Evolutionary conservation across 2,888 invertebrate genomes (phyloP).

Genomic region (Drymonia ruficornis): DNA sequence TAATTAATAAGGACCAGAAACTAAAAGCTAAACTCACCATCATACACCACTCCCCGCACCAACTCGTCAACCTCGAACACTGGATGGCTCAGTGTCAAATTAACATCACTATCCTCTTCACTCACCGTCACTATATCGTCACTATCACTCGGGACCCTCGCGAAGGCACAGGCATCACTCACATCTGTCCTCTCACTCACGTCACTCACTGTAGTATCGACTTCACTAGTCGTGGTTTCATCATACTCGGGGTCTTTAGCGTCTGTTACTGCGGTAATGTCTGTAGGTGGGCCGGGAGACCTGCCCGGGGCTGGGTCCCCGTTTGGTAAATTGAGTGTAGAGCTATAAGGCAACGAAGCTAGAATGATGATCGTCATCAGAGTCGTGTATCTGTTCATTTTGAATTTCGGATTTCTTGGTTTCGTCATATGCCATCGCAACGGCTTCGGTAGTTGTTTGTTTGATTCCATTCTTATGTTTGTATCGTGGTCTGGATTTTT

Average conservation of each 20-base stretch:
- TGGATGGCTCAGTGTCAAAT: slow-evolving; percentile 78
- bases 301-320: slow-evolving; percentile 88
- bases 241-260: slow-evolving; percentile 41
- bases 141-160: slow-evolving; percentile 73
- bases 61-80: slow-evolving; percentile 80
- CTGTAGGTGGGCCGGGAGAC: slow-evolving; percentile 86
- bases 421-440: slow-evolving; percentile 35
- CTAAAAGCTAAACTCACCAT: slow-evolving; percentile 73
- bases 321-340: slow-evolving; percentile 71
- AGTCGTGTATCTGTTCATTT: slow-evolving; percentile 53
- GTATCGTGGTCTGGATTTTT: slow-evolving; percentile 11
- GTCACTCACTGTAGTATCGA: slow-evolving; percentile 50
- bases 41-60: slow-evolving; percentile 82
- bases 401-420: slow-evolving; percentile 51
- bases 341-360: slow-evolving; percentile 72
- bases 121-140: slow-evolving; percentile 69
- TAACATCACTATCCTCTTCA: slow-evolving; percentile 73
- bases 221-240: slow-evolving; percentile 49
- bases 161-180: slow-evolving; percentile 74
- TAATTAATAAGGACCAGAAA: no score
- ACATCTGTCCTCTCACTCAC: slow-evolving; percentile 50
- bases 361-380: slow-evolving; percentile 61
- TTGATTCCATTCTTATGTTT: slow-evolving; percentile 41
- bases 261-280: slow-evolving; percentile 27
- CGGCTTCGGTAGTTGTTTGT: slow-evolving; percentile 19